Evolutionary conservation across 2,888 invertebrate genomes (phyloP).

Genomic region (Pristionchus exspectatus): DNA sequence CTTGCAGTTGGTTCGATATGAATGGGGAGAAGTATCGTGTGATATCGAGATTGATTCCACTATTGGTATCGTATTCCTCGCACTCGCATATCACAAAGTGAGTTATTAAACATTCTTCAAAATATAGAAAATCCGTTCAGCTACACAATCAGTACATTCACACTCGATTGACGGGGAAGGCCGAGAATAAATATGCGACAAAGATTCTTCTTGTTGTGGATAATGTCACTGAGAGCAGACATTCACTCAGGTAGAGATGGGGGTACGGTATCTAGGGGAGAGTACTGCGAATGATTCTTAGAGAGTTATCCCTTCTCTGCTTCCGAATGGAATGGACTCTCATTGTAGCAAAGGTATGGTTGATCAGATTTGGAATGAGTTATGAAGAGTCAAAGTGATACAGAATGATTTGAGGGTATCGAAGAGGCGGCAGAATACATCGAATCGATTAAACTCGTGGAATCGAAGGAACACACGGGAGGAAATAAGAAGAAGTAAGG

Average conservation of each 20-base stretch:
- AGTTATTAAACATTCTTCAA: neutral
- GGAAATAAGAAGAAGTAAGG: conserved; percentile 39
- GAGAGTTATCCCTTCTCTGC: conserved; percentile 76
- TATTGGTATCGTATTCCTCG: conserved; percentile 74
- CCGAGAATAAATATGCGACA: conserved; percentile 64
- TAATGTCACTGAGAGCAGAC: conserved; percentile 51
- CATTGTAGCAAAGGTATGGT: conserved; percentile 62
- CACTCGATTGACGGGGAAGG: conserved; percentile 69
- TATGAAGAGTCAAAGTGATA: neutral
- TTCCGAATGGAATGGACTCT: conserved; percentile 74
- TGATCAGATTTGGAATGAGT: neutral
- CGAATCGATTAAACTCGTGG: conserved; percentile 74
- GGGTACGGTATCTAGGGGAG: neutral
- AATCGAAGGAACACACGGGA: conserved; percentile 62
- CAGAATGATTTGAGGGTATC: neutral
- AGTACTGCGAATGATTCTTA: conserved; percentile 55
- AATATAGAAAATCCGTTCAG: conserved; percentile 57
- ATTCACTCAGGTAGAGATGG: conserved; percentile 42
- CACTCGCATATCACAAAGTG: conserved; percentile 65
- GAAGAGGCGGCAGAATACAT: conserved; percentile 79
- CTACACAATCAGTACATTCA: conserved; percentile 76
- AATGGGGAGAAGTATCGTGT: conserved; percentile 71
- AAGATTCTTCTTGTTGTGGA: conserved; percentile 59
- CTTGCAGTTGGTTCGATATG: conserved; percentile 70
- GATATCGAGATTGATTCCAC: conserved; percentile 75